These are phyloP conservation scores for Epiblema foenella DNA, from an alignment of 2,888 invertebrate genomes.

Conservation along the genomic window DNA sequence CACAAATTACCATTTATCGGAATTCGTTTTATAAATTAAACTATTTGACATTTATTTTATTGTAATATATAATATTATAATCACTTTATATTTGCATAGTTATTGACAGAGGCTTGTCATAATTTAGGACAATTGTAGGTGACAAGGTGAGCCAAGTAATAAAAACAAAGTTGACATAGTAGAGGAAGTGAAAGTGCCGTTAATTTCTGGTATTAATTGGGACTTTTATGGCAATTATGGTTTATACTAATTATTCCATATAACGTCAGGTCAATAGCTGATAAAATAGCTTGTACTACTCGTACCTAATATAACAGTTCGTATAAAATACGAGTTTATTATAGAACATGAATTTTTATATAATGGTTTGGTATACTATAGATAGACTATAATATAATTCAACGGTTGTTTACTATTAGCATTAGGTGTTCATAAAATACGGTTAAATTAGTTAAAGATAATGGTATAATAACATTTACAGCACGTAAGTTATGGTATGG, in stretches of 20 bases:
- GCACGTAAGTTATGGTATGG: too few relatives aligned
- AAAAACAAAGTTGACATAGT: slow-evolving; percentile 24
- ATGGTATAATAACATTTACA: too few relatives aligned
- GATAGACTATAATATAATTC: too few relatives aligned
- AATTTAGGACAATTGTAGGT: slow-evolving; percentile 35
- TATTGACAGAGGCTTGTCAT: background rate
- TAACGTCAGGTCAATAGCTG: slow-evolving; percentile 32
- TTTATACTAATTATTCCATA: slow-evolving; percentile 1
- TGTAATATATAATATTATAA: too few relatives aligned
- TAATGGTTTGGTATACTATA: too few relatives aligned
- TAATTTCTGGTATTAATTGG: slow-evolving; percentile 8
- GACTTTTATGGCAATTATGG: slow-evolving; percentile 34
- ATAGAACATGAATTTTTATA: background rate
- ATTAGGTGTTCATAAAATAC: too few relatives aligned
- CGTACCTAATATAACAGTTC: too few relatives aligned
- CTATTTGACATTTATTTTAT: too few relatives aligned
- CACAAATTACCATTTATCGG: too few relatives aligned
- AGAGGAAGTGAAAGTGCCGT: slow-evolving; percentile 40
- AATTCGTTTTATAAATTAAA: too few relatives aligned
- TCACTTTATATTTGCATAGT: background rate
- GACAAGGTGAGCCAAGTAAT: slow-evolving; percentile 35
- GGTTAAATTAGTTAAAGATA: too few relatives aligned
- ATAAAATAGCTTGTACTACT: slow-evolving; percentile 7
- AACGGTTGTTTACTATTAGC: too few relatives aligned
- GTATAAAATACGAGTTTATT: background rate